A percentile compares a stretch with the other conserved stretches of the same genome.
Evolutionary conservation across 2,797 vertebrate genomes (phyloP).

Genomic region (Eulemur mongoz): DNA sequence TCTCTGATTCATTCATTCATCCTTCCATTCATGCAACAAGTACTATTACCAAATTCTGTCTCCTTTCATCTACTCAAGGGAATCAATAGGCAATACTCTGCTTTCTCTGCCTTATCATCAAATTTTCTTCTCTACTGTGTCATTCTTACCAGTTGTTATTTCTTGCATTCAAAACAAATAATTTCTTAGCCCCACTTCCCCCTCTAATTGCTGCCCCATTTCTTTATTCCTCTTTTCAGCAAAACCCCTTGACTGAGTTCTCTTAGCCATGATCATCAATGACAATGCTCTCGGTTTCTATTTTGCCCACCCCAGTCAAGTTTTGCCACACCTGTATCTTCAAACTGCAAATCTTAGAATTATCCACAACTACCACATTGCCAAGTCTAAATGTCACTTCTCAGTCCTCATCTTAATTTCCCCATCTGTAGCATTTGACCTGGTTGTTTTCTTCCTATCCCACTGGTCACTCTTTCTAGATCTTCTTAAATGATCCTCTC

Average conservation of each 20-base stretch:
- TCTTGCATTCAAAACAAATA: neutral
- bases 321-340: neutral
- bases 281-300: neutral
- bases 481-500: neutral
- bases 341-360: neutral
- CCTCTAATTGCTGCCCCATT: neutral
- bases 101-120: neutral
- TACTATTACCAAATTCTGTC: neutral
- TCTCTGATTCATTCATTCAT: neutral
- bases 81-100: neutral
- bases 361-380: rapidly evolving
- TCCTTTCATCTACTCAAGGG: neutral
- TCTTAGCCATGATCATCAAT: neutral
- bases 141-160: neutral
- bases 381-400: neutral
- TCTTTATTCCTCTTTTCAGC: neutral
- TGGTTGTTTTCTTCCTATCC: rapidly evolving
- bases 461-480: neutral
- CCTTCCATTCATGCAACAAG: neutral
- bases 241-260: neutral
- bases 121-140: neutral
- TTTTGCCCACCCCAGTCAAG: rapidly evolving
- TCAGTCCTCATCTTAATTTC: neutral
- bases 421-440: too few species aligned
- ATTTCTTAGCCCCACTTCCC: neutral